Evolutionary conservation across 2,797 vertebrate genomes (phyloP), one percentile per base, ranked within the genome.

Genomic region (Smutsia gigantea): DNA sequence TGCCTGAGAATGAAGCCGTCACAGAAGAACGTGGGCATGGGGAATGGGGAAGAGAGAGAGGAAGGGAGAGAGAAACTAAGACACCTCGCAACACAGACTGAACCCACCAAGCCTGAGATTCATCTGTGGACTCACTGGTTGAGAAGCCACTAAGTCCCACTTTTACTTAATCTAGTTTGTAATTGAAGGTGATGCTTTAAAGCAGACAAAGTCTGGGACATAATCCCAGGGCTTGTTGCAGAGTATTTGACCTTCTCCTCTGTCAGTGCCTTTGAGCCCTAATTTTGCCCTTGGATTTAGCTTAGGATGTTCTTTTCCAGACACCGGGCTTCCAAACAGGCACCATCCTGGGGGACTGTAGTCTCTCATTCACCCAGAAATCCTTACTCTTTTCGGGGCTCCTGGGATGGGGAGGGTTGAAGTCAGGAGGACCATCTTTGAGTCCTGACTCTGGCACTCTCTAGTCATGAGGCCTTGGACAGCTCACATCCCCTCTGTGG

Each of bases 321-420:
- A 59, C n/a, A 37, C 37, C 25, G 14, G 6, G 57, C 37, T 75
- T 51, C n/a, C 21, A 49, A 23, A 13, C 27, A 0, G 1, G 21
- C 18, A 23, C n/a, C 14, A 7, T 79, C 66, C 29, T 8, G 13
- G 23, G 8, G 8, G 61, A 18, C 27, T 14, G 13, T 4, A 11
- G 6, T 31, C 2, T 59, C 34, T 77, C 18, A 0, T 25, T 49
- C 37, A 2, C 11, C 39, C 51, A 4, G 2, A 7, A 66, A 49
- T 39, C 31, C 51, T 14, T 49, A 12, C 37, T 83, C 69, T 71
- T 2, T 46, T 46, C 14, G 7, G 78, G 31, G 10, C 19, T 68
- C 19, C 3, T 27, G 19, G 21, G 29, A 0, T 19, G 23, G 34
- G 39, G 15, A 74, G 34, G 59, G 57, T 4, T 37, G 63, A 34